Evolutionary conservation across 1,140 invertebrate genomes (phyloP).

Genomic region (Pseudomyrmex pallidus): DNA sequence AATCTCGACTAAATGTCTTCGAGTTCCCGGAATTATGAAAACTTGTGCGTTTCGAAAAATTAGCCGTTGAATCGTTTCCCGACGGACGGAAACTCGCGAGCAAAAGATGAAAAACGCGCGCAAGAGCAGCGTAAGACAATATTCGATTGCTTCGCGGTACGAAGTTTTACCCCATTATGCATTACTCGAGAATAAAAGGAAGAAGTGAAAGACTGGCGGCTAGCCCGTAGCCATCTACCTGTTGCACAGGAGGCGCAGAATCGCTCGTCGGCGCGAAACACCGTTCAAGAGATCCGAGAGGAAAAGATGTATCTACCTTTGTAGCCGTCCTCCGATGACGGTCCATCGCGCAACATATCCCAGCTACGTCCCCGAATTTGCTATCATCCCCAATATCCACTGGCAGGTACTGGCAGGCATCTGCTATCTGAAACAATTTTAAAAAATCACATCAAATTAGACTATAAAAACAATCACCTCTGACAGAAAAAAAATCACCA

Average conservation of each 20-base stretch:
- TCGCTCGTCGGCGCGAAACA: constrained; percentile 77
- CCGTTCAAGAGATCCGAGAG: constrained; percentile 76
- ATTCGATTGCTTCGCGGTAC: constrained; percentile 64
- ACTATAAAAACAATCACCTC: too few species aligned
- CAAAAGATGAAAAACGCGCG: constrained; percentile 53
- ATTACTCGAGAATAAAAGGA: constrained; percentile 64
- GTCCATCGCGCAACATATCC: too few species aligned
- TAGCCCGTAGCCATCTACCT: constrained; percentile 79
- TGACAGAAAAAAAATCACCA: too few species aligned
- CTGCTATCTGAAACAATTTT: too few species aligned
- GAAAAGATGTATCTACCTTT: constrained; percentile 20
- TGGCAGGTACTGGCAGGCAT: too few species aligned
- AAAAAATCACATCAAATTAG: too few species aligned
- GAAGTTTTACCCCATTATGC: constrained; percentile 73
- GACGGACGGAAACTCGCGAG: constrained; percentile 2
- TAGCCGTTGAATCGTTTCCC: neutral
- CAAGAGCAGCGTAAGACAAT: constrained; percentile 5
- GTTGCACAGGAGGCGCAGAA: constrained; percentile 76
- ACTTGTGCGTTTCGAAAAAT: neutral
- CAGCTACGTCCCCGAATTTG: too few species aligned
- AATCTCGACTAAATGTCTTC: neutral
- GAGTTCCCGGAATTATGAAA: neutral
- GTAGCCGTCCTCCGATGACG: too few species aligned
- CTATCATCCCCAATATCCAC: too few species aligned
- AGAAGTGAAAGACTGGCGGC: constrained; percentile 66